phyloP scores from a whole-genome alignment of 2,888 invertebrate species.

The Drosophila pseudotakahashii region DNA sequence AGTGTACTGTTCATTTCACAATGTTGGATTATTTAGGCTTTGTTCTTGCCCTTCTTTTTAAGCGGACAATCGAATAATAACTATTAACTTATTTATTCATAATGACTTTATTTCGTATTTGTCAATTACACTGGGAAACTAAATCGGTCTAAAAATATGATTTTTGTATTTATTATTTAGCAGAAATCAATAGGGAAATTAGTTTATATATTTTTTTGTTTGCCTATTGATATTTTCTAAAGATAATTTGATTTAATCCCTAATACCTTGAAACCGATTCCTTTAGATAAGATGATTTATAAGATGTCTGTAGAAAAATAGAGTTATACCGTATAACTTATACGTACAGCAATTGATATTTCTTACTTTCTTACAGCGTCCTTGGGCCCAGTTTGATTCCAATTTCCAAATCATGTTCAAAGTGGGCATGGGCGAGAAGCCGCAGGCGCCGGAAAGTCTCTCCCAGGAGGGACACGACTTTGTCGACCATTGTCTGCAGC shows the following conservation, averaged over 20 bases:
- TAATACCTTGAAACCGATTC: too few species aligned
- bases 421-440: constrained; percentile 96
- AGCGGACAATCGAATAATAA: not conserved
- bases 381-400: constrained; percentile 96
- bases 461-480: constrained; percentile 94
- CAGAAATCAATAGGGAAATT: too few species aligned
- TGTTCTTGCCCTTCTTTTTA: not conserved
- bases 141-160: too few species aligned
- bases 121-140: not conserved
- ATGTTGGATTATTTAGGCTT: constrained; percentile 7
- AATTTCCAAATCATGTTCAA: constrained; percentile 98
- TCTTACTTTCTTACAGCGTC: constrained; percentile 86
- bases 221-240: too few species aligned
- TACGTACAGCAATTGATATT: not conserved
- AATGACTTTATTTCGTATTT: not conserved
- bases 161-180: too few species aligned
- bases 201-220: too few species aligned
- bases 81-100: not conserved
- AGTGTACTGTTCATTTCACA: constrained; percentile 29
- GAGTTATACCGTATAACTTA: too few species aligned
- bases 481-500: constrained; percentile 91
- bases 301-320: too few species aligned
- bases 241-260: too few species aligned
- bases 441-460: constrained; percentile 89
- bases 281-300: too few species aligned